Conservation (phyloP, 2,888 invertebrate genomes). For the Danaus chrysippus region DNA sequence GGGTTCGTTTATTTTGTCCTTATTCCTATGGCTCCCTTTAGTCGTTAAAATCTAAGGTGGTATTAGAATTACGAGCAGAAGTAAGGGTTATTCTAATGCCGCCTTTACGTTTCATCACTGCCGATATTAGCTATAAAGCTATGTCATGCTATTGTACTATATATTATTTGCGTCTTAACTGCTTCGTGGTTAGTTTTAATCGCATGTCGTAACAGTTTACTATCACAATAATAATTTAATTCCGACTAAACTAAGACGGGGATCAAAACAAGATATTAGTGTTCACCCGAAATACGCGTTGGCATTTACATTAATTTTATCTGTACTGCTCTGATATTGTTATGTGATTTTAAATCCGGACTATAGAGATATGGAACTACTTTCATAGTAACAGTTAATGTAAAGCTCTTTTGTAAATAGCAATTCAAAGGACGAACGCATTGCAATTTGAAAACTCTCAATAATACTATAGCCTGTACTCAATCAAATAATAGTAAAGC, state of each 20-base stretch:
- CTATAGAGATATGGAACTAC: constrained; percentile 13
- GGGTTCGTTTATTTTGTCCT: constrained; percentile 53
- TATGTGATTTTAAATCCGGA: constrained; percentile 49
- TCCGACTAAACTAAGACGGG: constrained; percentile 51
- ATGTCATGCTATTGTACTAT: constrained; percentile 43
- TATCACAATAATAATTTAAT: constrained; percentile 73
- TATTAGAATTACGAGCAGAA: constrained; percentile 52
- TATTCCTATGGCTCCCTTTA: constrained; percentile 40
- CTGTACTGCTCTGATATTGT: constrained; percentile 40
- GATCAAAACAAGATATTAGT: constrained; percentile 64
- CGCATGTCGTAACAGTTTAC: constrained; percentile 68
- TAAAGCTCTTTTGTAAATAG: constrained; percentile 17
- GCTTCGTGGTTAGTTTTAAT: constrained; percentile 69
- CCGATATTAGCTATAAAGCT: constrained; percentile 59
- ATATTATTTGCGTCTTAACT: constrained; percentile 38
- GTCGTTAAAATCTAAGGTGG: constrained; percentile 46
- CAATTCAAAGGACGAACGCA: constrained; percentile 10
- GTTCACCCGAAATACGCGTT: constrained; percentile 47
- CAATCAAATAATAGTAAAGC: too few relatives aligned
- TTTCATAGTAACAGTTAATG: constrained; percentile 20
- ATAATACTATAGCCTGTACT: constrained; percentile 6
- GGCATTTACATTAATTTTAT: constrained; percentile 50
- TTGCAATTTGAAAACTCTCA: constrained; percentile 13
- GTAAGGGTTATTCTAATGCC: constrained; percentile 52
- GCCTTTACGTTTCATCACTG: constrained; percentile 49